These are phyloP conservation scores for Cecropterus lyciades DNA, from an alignment of 1,140 invertebrate species.

Conservation along the genomic window DNA sequence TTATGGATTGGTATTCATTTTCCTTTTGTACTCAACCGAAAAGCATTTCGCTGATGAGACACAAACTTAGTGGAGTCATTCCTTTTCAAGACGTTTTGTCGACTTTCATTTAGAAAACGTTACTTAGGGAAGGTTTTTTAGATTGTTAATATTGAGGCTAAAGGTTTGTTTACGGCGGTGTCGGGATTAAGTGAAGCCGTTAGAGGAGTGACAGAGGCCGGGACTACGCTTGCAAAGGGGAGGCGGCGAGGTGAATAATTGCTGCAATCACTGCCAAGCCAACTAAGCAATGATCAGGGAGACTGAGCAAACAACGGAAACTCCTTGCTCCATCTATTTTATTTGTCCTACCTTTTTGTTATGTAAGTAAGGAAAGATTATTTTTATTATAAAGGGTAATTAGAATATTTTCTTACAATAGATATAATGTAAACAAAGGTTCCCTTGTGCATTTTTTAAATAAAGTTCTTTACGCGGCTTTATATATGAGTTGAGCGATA, in stretches of 20 bases:
- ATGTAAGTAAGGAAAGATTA: background rate
- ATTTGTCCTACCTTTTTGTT: slow-evolving; percentile 28
- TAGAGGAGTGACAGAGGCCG: slow-evolving; percentile 54
- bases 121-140: slow-evolving; percentile 31
- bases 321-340: slow-evolving; percentile 41
- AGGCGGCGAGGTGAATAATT: slow-evolving; percentile 75
- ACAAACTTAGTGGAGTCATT: slow-evolving; percentile 32
- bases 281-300: slow-evolving; percentile 69
- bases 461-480: too few species aligned
- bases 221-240: slow-evolving; percentile 48
- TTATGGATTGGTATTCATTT: slow-evolving; percentile 62
- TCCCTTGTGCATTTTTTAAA: too few species aligned
- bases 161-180: slow-evolving; percentile 51
- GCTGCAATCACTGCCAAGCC: slow-evolving; percentile 71
- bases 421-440: too few species aligned
- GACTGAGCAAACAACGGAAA: slow-evolving; percentile 50
- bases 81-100: slow-evolving; percentile 20
- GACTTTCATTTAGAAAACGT: slow-evolving; percentile 22
- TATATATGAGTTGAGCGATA: too few species aligned
- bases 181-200: slow-evolving; percentile 57
- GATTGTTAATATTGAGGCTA: slow-evolving; percentile 41
- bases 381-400: background rate
- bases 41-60: slow-evolving; percentile 54
- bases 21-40: slow-evolving; percentile 41
- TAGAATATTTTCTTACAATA: too few species aligned